Evolutionary conservation across 2,888 invertebrate species (phyloP).

Genomic region (Drosophila aldrichi): DNA sequence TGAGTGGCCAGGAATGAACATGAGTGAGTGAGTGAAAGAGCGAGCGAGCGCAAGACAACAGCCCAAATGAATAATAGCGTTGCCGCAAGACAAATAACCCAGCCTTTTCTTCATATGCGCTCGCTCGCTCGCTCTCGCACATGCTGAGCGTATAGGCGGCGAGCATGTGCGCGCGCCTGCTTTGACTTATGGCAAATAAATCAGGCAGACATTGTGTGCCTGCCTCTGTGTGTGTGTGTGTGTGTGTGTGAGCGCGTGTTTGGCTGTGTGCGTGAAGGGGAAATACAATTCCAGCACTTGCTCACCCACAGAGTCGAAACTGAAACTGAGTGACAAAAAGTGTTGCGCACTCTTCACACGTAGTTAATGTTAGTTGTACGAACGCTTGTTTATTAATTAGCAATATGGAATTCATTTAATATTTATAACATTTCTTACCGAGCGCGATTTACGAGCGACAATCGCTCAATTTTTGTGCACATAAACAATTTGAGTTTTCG

Average conservation of each 20-base stretch:
- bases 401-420: conserved; percentile 40
- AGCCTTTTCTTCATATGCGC: conserved; percentile 80
- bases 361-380: conserved; percentile 44
- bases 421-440: conserved; percentile 38
- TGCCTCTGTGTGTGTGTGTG: conserved; percentile 16
- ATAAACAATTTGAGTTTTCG: conserved; percentile 58
- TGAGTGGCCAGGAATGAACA: conserved; percentile 62
- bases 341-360: conserved; percentile 42
- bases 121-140: conserved; percentile 54
- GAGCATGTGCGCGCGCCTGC: conserved; percentile 70
- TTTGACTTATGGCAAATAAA: conserved; percentile 80
- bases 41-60: conserved; percentile 52
- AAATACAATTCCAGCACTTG: conserved; percentile 57
- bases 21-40: conserved; percentile 53
- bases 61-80: conserved; percentile 84
- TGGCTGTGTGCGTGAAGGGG: conserved; percentile 58
- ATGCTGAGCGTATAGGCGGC: conserved; percentile 26
- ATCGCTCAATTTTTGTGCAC: conserved; percentile 63
- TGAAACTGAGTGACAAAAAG: conserved; percentile 52
- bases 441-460: conserved; percentile 63
- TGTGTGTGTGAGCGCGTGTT: conserved; percentile 14
- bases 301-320: conserved; percentile 23
- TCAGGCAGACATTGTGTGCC: conserved; percentile 62
- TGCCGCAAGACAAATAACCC: conserved; percentile 85
- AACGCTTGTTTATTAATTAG: conserved; percentile 45